Evolutionary conservation across 2,888 invertebrate genomes (phyloP).

Genomic region (Neoscelio sp.): DNA sequence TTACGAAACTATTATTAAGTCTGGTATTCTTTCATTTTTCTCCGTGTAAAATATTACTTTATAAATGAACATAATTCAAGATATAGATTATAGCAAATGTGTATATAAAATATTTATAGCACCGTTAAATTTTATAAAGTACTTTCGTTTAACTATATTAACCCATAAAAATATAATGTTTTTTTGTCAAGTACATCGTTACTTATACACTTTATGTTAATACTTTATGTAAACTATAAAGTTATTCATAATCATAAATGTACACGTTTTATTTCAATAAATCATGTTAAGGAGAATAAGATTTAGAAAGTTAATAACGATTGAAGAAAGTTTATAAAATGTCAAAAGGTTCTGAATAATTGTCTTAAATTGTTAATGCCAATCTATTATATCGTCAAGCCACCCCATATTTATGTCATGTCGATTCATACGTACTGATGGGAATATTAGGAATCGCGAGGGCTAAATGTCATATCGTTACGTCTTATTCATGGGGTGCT

Average conservation of each 20-base stretch:
- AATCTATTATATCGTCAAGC: slow-evolving; percentile 37
- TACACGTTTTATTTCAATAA: slow-evolving; percentile 26
- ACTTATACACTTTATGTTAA: slow-evolving; percentile 8
- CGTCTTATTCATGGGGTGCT: slow-evolving; percentile 69
- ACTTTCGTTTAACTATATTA: background rate
- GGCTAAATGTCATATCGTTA: slow-evolving; percentile 68
- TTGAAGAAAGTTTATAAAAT: slow-evolving; percentile 26
- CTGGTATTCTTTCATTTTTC: too few relatives aligned
- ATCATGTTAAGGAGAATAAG: background rate
- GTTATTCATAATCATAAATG: slow-evolving; percentile 4
- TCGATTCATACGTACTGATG: slow-evolving; percentile 61
- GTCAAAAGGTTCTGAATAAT: too few relatives aligned
- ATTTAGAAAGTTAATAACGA: slow-evolving; percentile 16
- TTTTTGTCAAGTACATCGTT: slow-evolving; percentile 21
- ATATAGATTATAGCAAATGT: background rate
- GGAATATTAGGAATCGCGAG: slow-evolving; percentile 68
- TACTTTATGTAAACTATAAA: slow-evolving; percentile 9
- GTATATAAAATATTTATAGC: background rate
- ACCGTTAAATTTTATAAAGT: slow-evolving; percentile 2
- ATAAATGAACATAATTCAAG: background rate
- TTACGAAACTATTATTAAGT: too few relatives aligned
- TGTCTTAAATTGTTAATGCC: slow-evolving; percentile 37
- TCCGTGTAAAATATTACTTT: too few relatives aligned
- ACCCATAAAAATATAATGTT: slow-evolving; percentile 9
- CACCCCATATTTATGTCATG: slow-evolving; percentile 48